Conservation (phyloP, 2,113 vertebrate species). For the Alethe diademata region DNA sequence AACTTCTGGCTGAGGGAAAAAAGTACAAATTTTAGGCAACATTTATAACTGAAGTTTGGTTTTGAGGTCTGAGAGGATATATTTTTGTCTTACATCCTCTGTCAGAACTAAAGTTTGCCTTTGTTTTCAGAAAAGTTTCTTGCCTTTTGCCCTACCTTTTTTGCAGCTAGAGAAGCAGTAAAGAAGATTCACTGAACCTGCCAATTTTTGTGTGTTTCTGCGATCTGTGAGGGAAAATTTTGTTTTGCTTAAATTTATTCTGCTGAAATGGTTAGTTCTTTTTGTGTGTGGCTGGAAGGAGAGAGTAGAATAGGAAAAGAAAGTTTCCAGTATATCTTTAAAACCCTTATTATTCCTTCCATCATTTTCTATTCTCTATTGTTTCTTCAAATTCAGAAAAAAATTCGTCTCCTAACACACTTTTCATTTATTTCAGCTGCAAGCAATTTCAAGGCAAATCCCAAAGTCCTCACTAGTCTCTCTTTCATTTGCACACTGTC, state of each 20-base stretch:
- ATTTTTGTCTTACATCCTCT: not conserved
- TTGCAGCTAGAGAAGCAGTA: not conserved
- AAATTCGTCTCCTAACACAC: not conserved
- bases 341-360: not conserved
- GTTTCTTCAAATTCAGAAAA: not conserved
- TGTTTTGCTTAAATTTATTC: not conserved
- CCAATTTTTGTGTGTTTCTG: not conserved
- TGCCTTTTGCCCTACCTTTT: not conserved
- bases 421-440: not conserved
- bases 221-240: not conserved
- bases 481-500: not conserved
- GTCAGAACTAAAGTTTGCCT: not conserved
- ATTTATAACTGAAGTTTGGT: not conserved
- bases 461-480: not conserved
- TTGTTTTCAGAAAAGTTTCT: not conserved
- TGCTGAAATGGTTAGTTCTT: not conserved
- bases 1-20: not conserved
- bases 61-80: not conserved
- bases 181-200: not conserved
- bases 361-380: not conserved
- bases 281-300: not conserved
- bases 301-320: not conserved
- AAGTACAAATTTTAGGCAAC: not conserved
- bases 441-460: not conserved
- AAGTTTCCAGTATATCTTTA: not conserved